A percentile compares a stretch with the other conserved stretches of the same genome.
Conservation (phyloP, 2,888 invertebrate species). For the Chydorus sphaericus region DNA sequence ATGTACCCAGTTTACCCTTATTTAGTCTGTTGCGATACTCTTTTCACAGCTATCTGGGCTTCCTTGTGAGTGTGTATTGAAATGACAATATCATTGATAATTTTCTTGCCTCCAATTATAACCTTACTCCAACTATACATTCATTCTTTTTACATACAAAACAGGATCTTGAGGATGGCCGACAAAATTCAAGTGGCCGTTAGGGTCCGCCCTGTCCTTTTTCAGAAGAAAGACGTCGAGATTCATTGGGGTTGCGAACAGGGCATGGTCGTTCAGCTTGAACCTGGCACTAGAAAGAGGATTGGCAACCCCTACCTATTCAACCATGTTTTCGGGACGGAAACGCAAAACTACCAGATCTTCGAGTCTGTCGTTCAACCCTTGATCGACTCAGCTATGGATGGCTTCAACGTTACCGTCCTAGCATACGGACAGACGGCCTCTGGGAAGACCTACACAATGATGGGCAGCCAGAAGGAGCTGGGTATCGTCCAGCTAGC, state of each 20-base stretch:
- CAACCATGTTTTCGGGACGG: conserved; percentile 57
- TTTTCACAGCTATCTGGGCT: too few species aligned
- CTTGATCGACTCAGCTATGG: conserved; percentile 51
- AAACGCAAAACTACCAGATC: conserved; percentile 42
- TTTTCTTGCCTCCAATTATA: too few species aligned
- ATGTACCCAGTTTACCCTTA: too few species aligned
- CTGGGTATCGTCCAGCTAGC: conserved; percentile 62
- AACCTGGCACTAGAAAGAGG: conserved; percentile 15
- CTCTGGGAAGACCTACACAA: conserved; percentile 70
- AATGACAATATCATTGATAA: too few species aligned
- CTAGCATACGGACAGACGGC: conserved; percentile 87
- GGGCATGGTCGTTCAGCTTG: not conserved
- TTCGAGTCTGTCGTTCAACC: conserved; percentile 53
- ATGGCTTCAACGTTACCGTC: conserved; percentile 71
- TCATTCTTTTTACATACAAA: too few species aligned
- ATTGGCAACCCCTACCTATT: conserved; percentile 24
- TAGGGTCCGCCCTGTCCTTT: conserved; percentile 7
- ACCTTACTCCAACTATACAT: too few species aligned
- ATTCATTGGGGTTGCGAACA: not conserved
- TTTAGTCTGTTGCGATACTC: too few species aligned
- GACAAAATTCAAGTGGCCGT: conserved; percentile 14
- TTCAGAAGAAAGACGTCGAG: not conserved
- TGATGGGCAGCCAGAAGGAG: conserved; percentile 52
- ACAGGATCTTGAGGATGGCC: not conserved
- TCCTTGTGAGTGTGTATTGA: too few species aligned